Base-by-base conservation (phyloP, 92 coral and sea anemone genomes). In the Phymanthus crucifer region DNA sequence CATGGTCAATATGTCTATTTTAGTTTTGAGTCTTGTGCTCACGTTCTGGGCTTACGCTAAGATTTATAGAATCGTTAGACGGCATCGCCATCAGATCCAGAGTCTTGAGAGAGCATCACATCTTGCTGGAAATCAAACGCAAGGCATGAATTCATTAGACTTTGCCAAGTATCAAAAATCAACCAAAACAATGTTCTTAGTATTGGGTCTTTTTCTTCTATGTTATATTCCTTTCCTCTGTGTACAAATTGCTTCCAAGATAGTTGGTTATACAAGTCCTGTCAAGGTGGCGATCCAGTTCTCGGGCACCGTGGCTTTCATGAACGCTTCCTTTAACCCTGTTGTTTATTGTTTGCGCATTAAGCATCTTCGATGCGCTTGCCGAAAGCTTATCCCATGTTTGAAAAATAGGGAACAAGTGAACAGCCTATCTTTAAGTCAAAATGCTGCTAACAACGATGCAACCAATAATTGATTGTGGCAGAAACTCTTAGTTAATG, bases 281-380 rank as follows among this genome's bases (percentile, higher is more conserved):
- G 32, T 35, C 1, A 80, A 80, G 29, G 76, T 70, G 26, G 77
- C 77, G n/a, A 47, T 70, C 18, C 76, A 80, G 69, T 45, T 80
- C 33, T 11, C 76, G 7, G 68, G 66, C 19, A 70, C 67, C 12
- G 47, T 70, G n/a, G 84, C 74, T 19, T 70, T 68, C 32, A 80
- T 80, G 76, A 80, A 47, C 66, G 37, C 84, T 27, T 34, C 84
- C 38, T 40, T 80, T 45, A 80, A 80, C 46, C 84, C 84, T 70
- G 69, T 70, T 26, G 84, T 80, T 47, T 80, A 80, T 24, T 80
- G 84, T 69, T 26, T 80, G 26, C 75, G 84, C 3, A 80, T 80
- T 47, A 46, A 69, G 29, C 50, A 32, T 1, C 84, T 80, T 36
- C 58, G 84, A 4, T 40, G 77, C 23, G 84, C 75, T 16, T 80